Base-by-base conservation (phyloP, 1,140 invertebrate genomes). In the Anastrepha ludens region DNA sequence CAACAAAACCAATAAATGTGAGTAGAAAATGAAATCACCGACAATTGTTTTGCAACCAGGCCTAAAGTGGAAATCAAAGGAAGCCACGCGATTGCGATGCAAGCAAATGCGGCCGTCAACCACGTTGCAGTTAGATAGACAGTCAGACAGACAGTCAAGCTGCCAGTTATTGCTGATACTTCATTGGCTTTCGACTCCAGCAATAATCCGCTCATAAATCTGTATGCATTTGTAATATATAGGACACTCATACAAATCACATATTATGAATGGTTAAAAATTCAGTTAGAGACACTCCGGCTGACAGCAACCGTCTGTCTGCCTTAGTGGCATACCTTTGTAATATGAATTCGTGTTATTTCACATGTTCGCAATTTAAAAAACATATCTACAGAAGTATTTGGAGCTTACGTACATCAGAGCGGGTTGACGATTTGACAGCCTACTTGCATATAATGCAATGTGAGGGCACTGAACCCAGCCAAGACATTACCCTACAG, bases 321-420 rank as follows among this genome's bases (percentile, higher is more conserved):
- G 67, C 13, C 67, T 74, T 74, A 47, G 39, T 74, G 65, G 17
- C 65, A 41, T 70, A 70, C 20, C 65, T 44, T 39, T 41, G 9
- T 74, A 74, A 74, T 74, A 74, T 41, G 67, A 44, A 47, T 44
- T 70, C 11, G 8, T 74, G 39, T 74, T 74, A 15, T 44, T 41
- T 74, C 39, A 74, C 67, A 41, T 74, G 41, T 17, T 74, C 15
- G 39, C 3, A 74, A 74, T 47, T 74, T 74, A 6, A 7, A 47
- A 5, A 74, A 17, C 15, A 70, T 70, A 47, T 9, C 1, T 58
- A 58, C 7, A 58, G 55, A 13, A 41, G 39, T 74, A 70, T 70
- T 2, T 11, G 29, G 6, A 70, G 3, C 2, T 70, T 9, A 55
- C 11, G 50, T 55, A 55, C 50, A 55, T 55, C 11, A 62, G n/a